These are phyloP conservation scores for Carabus problematicus DNA, from an alignment of 2,888 invertebrate genomes.

Conservation along the genomic window DNA sequence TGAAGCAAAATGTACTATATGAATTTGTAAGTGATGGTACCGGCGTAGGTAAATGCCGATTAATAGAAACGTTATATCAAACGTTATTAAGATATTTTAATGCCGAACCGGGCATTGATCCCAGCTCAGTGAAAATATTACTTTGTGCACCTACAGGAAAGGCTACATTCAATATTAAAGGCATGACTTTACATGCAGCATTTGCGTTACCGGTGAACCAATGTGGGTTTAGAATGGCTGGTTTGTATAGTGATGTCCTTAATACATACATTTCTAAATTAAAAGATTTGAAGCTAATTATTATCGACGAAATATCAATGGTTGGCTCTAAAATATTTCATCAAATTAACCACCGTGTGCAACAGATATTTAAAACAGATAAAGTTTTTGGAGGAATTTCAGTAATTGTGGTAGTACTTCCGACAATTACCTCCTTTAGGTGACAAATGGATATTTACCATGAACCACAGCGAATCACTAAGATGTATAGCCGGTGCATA, in stretches of 20 bases:
- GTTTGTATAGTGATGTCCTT: neutral
- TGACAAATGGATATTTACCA: no score
- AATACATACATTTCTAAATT: no score
- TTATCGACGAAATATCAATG: no score
- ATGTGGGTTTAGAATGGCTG: neutral
- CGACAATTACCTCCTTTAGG: slow-evolving; percentile 52
- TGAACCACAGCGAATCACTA: no score
- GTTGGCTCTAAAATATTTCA: no score
- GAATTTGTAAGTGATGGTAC: neutral
- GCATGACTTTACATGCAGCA: neutral
- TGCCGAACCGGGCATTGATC: neutral
- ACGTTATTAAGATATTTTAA: neutral
- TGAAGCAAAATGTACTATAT: no score
- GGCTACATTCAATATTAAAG: neutral
- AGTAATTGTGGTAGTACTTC: slow-evolving; percentile 52
- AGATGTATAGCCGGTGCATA: no score
- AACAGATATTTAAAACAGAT: slow-evolving; percentile 49
- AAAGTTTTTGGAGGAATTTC: slow-evolving; percentile 52
- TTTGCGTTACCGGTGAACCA: neutral
- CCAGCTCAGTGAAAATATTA: neutral
- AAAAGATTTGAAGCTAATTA: no score
- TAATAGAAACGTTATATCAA: neutral
- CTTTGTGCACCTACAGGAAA: no score
- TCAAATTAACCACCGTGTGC: slow-evolving; percentile 49
- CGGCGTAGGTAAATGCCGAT: neutral